A percentile compares a stretch with the other conserved stretches of the same genome.
Evolutionary conservation across 2,113 vertebrate genomes (phyloP).

Genomic region (Amphiprion percula): DNA sequence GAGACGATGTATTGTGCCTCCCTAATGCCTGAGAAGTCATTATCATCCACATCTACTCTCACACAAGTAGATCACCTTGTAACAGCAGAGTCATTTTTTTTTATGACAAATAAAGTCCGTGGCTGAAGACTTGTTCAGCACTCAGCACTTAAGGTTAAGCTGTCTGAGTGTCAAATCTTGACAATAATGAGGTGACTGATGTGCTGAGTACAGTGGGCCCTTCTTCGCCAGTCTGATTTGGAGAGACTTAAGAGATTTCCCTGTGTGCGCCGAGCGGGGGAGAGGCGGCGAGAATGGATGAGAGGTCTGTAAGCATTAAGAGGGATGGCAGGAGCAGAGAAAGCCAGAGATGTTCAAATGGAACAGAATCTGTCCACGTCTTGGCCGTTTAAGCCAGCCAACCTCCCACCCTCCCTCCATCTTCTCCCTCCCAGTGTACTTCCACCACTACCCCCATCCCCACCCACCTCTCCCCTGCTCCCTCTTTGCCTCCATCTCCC

Average conservation of each 20-base stretch:
- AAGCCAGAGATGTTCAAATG: constrained; percentile 66
- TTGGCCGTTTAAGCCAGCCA: constrained; percentile 45
- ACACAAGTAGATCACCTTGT: background rate
- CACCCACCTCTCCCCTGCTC: background rate
- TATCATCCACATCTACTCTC: background rate
- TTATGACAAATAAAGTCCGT: constrained; percentile 26
- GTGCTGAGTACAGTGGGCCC: constrained; percentile 64
- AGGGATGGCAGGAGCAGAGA: constrained; percentile 48
- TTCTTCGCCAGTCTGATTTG: constrained; percentile 41
- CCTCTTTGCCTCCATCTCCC: constrained; percentile 52
- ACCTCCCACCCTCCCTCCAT: constrained; percentile 2
- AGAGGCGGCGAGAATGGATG: constrained; percentile 31
- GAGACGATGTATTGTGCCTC: too few relatives aligned
- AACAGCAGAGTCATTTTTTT: constrained; percentile 16
- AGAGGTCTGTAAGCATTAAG: constrained; percentile 59
- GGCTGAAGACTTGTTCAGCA: constrained; percentile 40
- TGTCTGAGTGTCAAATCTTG: constrained; percentile 51
- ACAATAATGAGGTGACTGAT: constrained; percentile 67
- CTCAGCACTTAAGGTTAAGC: constrained; percentile 52
- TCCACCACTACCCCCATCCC: background rate
- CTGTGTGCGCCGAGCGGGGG: constrained; percentile 14
- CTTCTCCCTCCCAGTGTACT: constrained; percentile 13
- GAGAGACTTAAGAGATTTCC: constrained; percentile 53
- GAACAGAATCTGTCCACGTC: constrained; percentile 63
- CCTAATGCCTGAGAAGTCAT: constrained; percentile 3